phyloP scores from a whole-genome alignment of 2,888 invertebrate genomes.

The Chrysolina haemoptera region DNA sequence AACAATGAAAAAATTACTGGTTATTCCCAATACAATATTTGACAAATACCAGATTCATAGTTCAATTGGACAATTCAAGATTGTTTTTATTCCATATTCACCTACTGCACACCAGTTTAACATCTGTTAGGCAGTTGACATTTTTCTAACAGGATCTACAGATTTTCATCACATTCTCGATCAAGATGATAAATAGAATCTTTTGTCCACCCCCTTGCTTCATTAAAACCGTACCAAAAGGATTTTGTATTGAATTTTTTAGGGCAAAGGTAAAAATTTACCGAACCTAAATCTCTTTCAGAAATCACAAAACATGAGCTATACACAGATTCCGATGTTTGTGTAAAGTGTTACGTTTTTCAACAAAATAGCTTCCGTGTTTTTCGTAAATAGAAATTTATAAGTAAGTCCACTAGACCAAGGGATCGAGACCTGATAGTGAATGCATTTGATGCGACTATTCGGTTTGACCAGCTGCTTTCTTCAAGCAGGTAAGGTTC shows the following conservation, averaged over 20 bases:
- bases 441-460: background rate
- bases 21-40: background rate
- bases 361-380: constrained; percentile 41
- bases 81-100: constrained; percentile 1
- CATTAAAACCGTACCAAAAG: constrained; percentile 51
- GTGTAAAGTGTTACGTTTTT: constrained; percentile 50
- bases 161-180: constrained; percentile 49
- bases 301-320: constrained; percentile 33
- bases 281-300: constrained; percentile 36
- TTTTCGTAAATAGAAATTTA: constrained; percentile 48
- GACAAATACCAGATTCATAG: background rate
- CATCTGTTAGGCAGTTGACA: constrained; percentile 40
- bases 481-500: constrained; percentile 49
- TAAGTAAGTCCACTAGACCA: constrained; percentile 35
- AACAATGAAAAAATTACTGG: background rate
- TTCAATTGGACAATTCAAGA: background rate
- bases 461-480: constrained; percentile 39
- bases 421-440: background rate
- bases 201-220: constrained; percentile 47
- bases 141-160: constrained; percentile 50
- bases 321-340: constrained; percentile 42
- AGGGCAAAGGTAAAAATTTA: constrained; percentile 34
- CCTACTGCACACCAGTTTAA: constrained; percentile 12
- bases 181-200: constrained; percentile 49
- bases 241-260: constrained; percentile 45